Evolutionary conservation across 1,140 invertebrate species (phyloP).

Genomic region (Nilaparvata lugens): DNA sequence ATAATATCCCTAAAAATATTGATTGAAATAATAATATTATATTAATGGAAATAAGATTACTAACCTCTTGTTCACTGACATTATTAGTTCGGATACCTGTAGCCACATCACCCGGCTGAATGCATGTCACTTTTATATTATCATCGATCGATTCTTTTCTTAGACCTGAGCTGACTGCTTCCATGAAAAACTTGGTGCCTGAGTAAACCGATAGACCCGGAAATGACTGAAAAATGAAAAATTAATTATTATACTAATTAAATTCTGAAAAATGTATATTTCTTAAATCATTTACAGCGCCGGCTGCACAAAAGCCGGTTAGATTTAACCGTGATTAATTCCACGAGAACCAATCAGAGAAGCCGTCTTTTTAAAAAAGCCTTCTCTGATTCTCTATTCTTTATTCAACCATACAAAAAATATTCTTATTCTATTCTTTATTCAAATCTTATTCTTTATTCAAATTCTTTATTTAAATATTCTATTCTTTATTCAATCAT

Average conservation of each 20-base stretch:
- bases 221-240: conserved; percentile 22
- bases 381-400: no score
- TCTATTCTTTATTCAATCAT: background rate
- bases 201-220: conserved; percentile 27
- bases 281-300: background rate
- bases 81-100: conserved; percentile 20
- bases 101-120: conserved; percentile 28
- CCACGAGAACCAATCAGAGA: no score
- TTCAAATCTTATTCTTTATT: background rate
- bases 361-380: no score
- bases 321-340: no score
- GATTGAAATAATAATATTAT: background rate
- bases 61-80: conserved; percentile 24
- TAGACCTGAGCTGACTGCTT: conserved; percentile 23
- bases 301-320: no score
- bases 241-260: background rate
- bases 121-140: conserved; percentile 26
- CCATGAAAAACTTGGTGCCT: conserved; percentile 28
- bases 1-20: no score
- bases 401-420: no score
- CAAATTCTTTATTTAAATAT: background rate
- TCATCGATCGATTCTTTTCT: conserved; percentile 22
- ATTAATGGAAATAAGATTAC: background rate
- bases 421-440: no score
- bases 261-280: background rate